phyloP scores from a whole-genome alignment of 2,888 invertebrate species.

The Campaea margaritaria region DNA sequence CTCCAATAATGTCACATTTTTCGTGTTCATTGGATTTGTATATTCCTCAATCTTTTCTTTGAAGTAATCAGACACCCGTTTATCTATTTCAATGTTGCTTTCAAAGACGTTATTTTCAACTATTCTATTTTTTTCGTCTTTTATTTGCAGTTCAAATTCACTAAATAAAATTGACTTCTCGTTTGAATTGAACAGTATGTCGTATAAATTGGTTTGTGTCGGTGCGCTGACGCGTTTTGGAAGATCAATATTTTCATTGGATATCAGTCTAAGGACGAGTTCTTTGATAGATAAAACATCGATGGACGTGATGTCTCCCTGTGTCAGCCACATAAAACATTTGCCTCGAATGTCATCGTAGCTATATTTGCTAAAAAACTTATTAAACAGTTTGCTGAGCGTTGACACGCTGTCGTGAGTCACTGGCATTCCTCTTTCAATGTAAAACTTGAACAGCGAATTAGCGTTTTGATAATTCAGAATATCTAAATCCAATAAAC shows the following conservation, averaged over 20 bases:
- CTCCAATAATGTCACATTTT: conserved; percentile 45
- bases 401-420: conserved; percentile 64
- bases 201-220: conserved; percentile 49
- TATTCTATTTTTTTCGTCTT: conserved; percentile 21
- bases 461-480: conserved; percentile 63
- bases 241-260: conserved; percentile 64
- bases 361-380: conserved; percentile 70
- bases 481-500: conserved; percentile 55
- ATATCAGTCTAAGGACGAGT: conserved; percentile 62
- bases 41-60: conserved; percentile 41
- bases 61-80: conserved; percentile 51
- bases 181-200: conserved; percentile 60
- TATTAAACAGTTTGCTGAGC: conserved; percentile 59
- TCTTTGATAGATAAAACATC: conserved; percentile 48
- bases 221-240: conserved; percentile 2
- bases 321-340: conserved; percentile 66
- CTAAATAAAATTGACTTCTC: conserved; percentile 70
- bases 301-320: conserved; percentile 51
- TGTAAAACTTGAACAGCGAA: conserved; percentile 69
- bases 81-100: conserved; percentile 51
- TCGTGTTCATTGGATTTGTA: conserved; percentile 2
- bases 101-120: conserved; percentile 39
- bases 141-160: conserved; percentile 65
- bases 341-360: conserved; percentile 56
- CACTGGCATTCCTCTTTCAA: conserved; percentile 73